A percentile compares a stretch with the other conserved stretches of the same genome.
These are phyloP conservation scores for Stegana nigrithorax DNA, from an alignment of 2,888 invertebrate genomes.

Conservation along the genomic window DNA sequence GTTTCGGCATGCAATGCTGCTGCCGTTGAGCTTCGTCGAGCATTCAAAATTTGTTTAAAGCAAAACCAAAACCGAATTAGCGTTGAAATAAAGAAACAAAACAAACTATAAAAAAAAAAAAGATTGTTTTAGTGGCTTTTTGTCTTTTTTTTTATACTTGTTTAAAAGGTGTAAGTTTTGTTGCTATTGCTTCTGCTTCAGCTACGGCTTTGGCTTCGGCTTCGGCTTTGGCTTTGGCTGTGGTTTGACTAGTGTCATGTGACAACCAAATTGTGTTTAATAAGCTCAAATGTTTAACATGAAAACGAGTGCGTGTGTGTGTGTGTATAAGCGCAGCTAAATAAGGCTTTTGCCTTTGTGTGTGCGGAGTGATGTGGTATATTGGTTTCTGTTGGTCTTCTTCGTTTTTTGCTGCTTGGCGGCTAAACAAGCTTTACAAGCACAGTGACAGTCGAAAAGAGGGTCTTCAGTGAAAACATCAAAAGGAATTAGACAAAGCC, in stretches of 20 bases:
- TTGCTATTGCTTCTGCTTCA: slow-evolving; percentile 22
- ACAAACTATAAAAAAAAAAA: too few relatives aligned
- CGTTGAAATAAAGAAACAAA: too few relatives aligned
- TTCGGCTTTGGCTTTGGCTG: slow-evolving; percentile 15
- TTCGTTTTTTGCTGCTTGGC: not conserved
- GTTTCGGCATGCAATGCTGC: slow-evolving; percentile 15
- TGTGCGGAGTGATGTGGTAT: not conserved
- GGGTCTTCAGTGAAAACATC: too few relatives aligned
- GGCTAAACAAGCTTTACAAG: not conserved
- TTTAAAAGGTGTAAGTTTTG: slow-evolving; percentile 1
- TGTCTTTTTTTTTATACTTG: not conserved
- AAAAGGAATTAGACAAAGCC: too few relatives aligned
- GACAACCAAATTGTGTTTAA: slow-evolving; percentile 49
- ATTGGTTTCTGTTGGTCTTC: not conserved
- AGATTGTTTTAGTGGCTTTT: slow-evolving; percentile 1
- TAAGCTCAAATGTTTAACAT: slow-evolving; percentile 36
- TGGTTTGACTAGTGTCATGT: slow-evolving; percentile 45
- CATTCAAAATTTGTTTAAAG: slow-evolving; percentile 35
- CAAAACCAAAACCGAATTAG: not conserved
- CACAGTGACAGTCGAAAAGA: slow-evolving; percentile 19
- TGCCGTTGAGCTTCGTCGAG: slow-evolving; percentile 10
- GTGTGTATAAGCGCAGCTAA: not conserved
- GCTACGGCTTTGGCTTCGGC: slow-evolving; percentile 36
- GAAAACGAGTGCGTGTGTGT: not conserved
- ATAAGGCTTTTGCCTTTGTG: not conserved